These are phyloP conservation scores for Pleuronectes platessa DNA, from an alignment of 2,113 vertebrate species.

Conservation along the genomic window DNA sequence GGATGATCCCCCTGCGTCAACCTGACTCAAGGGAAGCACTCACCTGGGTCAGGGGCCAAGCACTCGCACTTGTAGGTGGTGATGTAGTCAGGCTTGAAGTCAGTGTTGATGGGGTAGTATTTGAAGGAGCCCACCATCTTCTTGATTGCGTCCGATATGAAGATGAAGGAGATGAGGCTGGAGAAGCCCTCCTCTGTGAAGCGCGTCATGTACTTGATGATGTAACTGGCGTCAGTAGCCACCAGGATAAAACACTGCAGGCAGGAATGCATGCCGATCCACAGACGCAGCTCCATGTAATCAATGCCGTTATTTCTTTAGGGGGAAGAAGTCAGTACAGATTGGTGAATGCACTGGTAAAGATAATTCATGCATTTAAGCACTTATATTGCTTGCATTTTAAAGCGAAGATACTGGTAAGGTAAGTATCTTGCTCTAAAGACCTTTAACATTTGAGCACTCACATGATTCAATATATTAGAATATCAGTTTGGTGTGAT, in stretches of 20 bases:
- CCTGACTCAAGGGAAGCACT: slow-evolving; percentile 71
- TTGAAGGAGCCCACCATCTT: slow-evolving; percentile 93
- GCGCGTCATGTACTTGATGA: slow-evolving; percentile 98
- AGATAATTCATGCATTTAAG: background rate
- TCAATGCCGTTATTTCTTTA: slow-evolving; percentile 89
- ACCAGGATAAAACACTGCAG: slow-evolving; percentile 95
- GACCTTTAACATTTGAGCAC: background rate
- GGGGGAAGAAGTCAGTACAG: background rate
- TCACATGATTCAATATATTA: no score
- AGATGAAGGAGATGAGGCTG: slow-evolving; percentile 99
- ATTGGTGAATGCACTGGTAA: background rate
- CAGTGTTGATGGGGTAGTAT: slow-evolving; percentile 94
- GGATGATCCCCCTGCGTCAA: background rate
- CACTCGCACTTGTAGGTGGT: slow-evolving; percentile 96
- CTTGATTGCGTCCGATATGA: slow-evolving; percentile 98
- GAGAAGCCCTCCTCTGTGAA: slow-evolving; percentile 99
- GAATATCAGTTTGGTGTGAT: no score
- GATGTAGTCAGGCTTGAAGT: slow-evolving; percentile 93
- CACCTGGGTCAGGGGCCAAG: slow-evolving; percentile 92
- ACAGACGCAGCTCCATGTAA: slow-evolving; percentile 98
- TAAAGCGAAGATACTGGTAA: no score
- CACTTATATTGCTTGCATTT: no score
- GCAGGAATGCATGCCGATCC: slow-evolving; percentile 96
- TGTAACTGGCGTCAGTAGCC: slow-evolving; percentile 94
- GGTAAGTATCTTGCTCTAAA: no score